phyloP scores from a whole-genome alignment of 2,888 invertebrate species.

The Ernsta delagoae region DNA sequence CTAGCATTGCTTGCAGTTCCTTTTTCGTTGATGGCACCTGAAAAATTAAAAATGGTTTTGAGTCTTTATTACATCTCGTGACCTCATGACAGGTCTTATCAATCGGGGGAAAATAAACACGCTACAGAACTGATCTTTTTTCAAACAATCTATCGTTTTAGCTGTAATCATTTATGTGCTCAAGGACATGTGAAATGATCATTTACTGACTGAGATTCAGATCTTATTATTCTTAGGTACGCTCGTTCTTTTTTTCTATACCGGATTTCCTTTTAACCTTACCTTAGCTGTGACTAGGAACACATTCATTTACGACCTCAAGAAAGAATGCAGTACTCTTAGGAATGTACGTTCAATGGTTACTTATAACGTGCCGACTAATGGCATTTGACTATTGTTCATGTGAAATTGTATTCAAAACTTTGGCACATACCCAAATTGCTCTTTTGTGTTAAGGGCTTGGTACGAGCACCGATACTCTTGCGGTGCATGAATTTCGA shows the following conservation, averaged over 20 bases:
- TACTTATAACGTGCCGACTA: background rate
- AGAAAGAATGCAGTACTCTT: background rate
- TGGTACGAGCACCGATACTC: background rate
- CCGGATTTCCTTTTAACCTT: too few relatives aligned
- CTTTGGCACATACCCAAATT: conserved; percentile 22
- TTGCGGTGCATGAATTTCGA: conserved; percentile 9
- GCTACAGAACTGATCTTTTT: background rate
- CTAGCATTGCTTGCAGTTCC: conserved; percentile 89
- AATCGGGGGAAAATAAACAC: background rate
- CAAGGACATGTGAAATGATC: background rate
- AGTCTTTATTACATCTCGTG: too few relatives aligned
- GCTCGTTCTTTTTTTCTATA: too few relatives aligned
- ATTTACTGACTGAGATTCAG: background rate
- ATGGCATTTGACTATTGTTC: conserved; percentile 6
- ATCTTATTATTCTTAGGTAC: too few relatives aligned
- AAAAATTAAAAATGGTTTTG: conserved; percentile 45
- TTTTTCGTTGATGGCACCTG: conserved; percentile 90
- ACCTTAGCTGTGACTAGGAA: background rate
- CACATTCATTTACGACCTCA: background rate
- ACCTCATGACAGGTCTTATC: too few relatives aligned
- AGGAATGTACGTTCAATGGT: too few relatives aligned
- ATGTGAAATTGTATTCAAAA: conserved; percentile 19
- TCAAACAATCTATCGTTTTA: background rate
- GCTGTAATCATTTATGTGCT: background rate
- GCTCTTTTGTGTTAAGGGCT: conserved; percentile 13